Conservation (phyloP, 1,140 invertebrate genomes). For the Ganaspis sp. region DNA sequence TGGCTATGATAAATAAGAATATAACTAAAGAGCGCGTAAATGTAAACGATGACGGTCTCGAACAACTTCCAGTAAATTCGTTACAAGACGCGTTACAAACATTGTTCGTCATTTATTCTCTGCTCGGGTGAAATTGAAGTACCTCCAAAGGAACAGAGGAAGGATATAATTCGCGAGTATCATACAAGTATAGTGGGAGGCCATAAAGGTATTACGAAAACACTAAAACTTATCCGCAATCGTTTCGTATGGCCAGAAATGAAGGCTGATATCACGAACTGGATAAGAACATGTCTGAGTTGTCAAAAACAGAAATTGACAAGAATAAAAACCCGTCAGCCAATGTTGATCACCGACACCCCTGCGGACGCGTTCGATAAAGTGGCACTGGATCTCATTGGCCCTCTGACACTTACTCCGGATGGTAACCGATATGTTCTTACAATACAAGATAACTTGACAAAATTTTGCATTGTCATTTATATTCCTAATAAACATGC, state of each 20-base stretch:
- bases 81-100: too few relatives aligned
- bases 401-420: conserved; percentile 51
- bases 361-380: conserved; percentile 44
- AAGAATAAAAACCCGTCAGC: conserved; percentile 46
- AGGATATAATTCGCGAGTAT: background rate
- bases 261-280: conserved; percentile 41
- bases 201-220: conserved; percentile 48
- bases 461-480: conserved; percentile 50
- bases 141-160: too few relatives aligned
- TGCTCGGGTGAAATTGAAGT: too few relatives aligned
- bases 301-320: conserved; percentile 53
- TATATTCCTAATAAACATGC: too few relatives aligned
- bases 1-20: too few relatives aligned
- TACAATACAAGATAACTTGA: conserved; percentile 60
- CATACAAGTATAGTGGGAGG: too few relatives aligned
- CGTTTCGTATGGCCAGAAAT: conserved; percentile 45
- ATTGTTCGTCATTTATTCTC: too few relatives aligned
- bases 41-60: too few relatives aligned
- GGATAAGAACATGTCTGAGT: conserved; percentile 32
- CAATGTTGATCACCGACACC: conserved; percentile 50
- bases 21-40: too few relatives aligned
- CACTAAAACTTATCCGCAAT: too few relatives aligned
- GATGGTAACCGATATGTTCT: conserved; percentile 60
- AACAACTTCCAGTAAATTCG: too few relatives aligned
- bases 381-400: conserved; percentile 58